phyloP scores from a whole-genome alignment of 1,140 invertebrate genomes.

The Atta colombica region DNA sequence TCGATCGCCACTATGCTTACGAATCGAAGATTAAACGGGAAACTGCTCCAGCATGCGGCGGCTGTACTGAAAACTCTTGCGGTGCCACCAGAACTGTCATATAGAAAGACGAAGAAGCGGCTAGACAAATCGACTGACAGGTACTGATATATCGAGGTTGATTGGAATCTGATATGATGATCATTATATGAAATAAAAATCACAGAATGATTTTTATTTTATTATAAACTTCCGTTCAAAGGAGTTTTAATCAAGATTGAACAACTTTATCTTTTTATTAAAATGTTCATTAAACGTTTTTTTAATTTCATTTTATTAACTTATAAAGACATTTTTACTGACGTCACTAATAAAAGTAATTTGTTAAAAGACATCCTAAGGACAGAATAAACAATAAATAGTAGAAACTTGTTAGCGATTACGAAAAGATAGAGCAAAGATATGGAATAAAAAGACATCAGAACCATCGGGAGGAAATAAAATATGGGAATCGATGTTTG shows the following conservation, averaged over 20 bases:
- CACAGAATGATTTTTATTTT: too few species aligned
- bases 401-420: neutral
- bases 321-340: neutral
- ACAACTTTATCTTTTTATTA: neutral
- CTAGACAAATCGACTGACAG: slow-evolving; percentile 20
- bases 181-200: neutral
- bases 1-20: slow-evolving; percentile 5
- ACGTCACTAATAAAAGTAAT: neutral
- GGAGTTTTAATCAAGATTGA: slow-evolving; percentile 13
- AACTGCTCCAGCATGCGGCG: neutral
- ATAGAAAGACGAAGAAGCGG: neutral
- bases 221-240: neutral
- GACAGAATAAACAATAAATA: neutral
- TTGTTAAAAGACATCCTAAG: neutral
- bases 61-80: neutral
- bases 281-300: neutral
- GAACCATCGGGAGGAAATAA: neutral
- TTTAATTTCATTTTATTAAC: slow-evolving; percentile 9
- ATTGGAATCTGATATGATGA: slow-evolving; percentile 2
- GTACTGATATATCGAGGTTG: neutral
- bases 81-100: slow-evolving; percentile 11
- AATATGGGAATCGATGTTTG: neutral
- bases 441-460: neutral
- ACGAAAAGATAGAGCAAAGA: neutral
- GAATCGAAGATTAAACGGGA: slow-evolving; percentile 45